Evolutionary conservation across 2,113 vertebrate species (phyloP).

Genomic region (Nipponia nippon): DNA sequence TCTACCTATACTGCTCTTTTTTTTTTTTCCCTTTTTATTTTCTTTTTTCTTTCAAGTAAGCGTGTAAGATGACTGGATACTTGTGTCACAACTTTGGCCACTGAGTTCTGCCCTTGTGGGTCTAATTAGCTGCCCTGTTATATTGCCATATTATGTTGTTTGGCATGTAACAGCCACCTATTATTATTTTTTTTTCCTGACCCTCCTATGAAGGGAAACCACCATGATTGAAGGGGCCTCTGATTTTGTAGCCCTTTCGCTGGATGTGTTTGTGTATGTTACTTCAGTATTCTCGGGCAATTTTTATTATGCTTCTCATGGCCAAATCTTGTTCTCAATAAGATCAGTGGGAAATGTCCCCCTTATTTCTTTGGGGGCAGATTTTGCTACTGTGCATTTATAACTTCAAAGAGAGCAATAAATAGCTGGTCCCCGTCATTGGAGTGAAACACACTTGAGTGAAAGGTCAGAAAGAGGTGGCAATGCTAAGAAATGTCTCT

Average conservation of each 20-base stretch:
- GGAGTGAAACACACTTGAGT: not conserved
- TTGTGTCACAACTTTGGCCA: not conserved
- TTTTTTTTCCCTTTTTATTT: not conserved
- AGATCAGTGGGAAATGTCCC: not conserved
- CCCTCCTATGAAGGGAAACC: not conserved
- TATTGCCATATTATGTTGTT: not conserved
- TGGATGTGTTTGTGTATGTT: not conserved
- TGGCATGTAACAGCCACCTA: not conserved
- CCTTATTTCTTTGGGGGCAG: not conserved
- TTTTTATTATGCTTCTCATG: not conserved
- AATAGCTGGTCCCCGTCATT: not conserved
- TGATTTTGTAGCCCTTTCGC: not conserved
- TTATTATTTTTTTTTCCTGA: not conserved
- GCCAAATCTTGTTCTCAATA: not conserved
- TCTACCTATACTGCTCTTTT: not conserved
- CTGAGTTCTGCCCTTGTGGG: not conserved
- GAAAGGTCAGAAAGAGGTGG: constrained; percentile 1
- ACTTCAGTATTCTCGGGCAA: not conserved
- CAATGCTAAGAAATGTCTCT: not conserved
- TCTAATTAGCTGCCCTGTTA: not conserved
- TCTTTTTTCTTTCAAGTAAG: not conserved
- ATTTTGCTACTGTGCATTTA: not conserved
- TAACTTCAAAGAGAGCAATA: not conserved
- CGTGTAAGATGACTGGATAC: not conserved
- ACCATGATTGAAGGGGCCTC: not conserved